These are phyloP conservation scores for Oncorhynchus nerka DNA, from an alignment of 2,113 vertebrate genomes.

Conservation along the genomic window DNA sequence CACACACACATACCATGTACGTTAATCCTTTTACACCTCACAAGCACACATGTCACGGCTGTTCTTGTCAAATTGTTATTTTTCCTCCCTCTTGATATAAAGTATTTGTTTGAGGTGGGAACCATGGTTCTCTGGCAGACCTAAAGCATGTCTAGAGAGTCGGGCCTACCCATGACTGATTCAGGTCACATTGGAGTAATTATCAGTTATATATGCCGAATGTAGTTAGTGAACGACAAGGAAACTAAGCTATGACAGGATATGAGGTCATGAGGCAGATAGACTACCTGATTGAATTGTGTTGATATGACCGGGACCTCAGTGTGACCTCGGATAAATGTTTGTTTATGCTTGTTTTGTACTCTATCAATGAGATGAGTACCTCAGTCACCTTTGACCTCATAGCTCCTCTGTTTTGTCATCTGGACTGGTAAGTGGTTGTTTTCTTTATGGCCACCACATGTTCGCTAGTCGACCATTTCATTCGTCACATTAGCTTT, in stretches of 20 bases:
- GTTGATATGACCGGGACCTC: too few relatives aligned
- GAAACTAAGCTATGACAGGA: background rate
- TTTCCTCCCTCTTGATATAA: background rate
- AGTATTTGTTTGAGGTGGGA: slow-evolving; percentile 6
- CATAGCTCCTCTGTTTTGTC: background rate
- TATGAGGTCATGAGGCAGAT: background rate
- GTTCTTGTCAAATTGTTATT: background rate
- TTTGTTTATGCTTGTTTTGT: background rate
- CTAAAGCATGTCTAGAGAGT: background rate
- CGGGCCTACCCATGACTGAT: background rate
- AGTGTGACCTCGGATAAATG: background rate
- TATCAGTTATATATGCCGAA: background rate
- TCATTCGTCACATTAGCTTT: background rate
- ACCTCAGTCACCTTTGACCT: background rate
- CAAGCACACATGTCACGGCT: background rate
- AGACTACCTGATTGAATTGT: too few relatives aligned
- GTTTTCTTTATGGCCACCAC: background rate
- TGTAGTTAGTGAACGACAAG: background rate
- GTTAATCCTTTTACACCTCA: background rate
- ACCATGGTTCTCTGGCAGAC: slow-evolving; percentile 4
- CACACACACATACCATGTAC: background rate
- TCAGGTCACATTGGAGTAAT: background rate
- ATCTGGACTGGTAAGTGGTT: background rate
- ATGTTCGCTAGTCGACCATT: background rate
- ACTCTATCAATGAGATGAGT: background rate